Conservation (phyloP, 2,888 invertebrate genomes). For the Deilephila elpenor region DNA sequence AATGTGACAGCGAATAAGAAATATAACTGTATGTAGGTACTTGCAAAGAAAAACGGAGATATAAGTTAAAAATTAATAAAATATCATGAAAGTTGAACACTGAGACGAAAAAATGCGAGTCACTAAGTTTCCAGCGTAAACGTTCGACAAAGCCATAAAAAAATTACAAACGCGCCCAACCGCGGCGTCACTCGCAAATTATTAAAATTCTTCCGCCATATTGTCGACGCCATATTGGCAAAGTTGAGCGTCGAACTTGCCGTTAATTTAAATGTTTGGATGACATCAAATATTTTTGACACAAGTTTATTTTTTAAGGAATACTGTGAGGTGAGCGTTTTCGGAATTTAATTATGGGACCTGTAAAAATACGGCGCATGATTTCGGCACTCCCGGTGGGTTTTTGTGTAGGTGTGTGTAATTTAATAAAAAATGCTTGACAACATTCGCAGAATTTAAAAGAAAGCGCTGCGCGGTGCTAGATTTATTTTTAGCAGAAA, state of each 20-base stretch:
- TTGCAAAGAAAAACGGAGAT: background rate
- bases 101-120: slow-evolving; percentile 46
- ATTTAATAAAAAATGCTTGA: background rate
- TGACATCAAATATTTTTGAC: slow-evolving; percentile 61
- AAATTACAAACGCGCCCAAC: slow-evolving; percentile 55
- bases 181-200: slow-evolving; percentile 63
- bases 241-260: slow-evolving; percentile 59
- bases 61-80: slow-evolving; percentile 21
- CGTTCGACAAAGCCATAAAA: slow-evolving; percentile 60
- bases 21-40: background rate
- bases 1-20: background rate
- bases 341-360: slow-evolving; percentile 50
- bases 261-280: slow-evolving; percentile 68
- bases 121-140: slow-evolving; percentile 51
- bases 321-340: slow-evolving; percentile 38
- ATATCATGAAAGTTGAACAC: slow-evolving; percentile 17
- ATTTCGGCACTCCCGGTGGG: background rate
- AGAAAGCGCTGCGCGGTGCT: background rate
- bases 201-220: slow-evolving; percentile 75
- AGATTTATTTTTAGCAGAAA: background rate
- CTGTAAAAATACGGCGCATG: slow-evolving; percentile 13
- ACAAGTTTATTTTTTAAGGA: slow-evolving; percentile 48
- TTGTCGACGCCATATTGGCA: slow-evolving; percentile 69
- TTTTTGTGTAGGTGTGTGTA: slow-evolving; percentile 1
- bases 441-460: background rate